These are phyloP conservation scores for Euproctis similis DNA, from an alignment of 2,888 invertebrate species.

Conservation along the genomic window DNA sequence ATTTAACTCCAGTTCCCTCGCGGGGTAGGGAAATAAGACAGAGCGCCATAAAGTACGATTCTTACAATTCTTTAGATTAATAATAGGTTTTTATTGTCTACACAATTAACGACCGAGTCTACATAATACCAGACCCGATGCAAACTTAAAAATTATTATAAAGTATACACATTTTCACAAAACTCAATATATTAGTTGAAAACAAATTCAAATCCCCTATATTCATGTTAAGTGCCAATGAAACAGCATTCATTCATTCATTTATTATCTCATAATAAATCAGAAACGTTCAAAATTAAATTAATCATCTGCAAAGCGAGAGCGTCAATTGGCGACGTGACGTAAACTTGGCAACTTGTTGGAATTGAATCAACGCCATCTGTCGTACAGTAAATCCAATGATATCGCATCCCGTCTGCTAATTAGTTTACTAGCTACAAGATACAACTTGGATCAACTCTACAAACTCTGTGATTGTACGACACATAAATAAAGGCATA, in stretches of 20 bases:
- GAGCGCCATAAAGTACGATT: no score
- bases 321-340: conserved; percentile 39
- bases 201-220: no score
- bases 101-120: no score
- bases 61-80: no score
- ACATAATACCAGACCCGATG: no score
- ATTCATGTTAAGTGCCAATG: conserved; percentile 29
- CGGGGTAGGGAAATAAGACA: no score
- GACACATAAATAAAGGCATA: conserved; percentile 14
- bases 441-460: conserved; percentile 32
- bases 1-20: no score
- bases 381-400: conserved; percentile 62
- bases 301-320: conserved; percentile 41
- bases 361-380: conserved; percentile 63
- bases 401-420: conserved; percentile 52
- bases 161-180: no score
- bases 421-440: conserved; percentile 57
- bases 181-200: no score
- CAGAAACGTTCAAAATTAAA: conserved; percentile 56
- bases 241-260: conserved; percentile 44
- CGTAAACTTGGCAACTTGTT: conserved; percentile 49
- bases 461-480: conserved; percentile 15
- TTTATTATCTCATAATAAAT: conserved; percentile 56
- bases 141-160: no score
- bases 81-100: no score